Base-by-base conservation (phyloP, 2,797 vertebrate genomes). In the Potorous gilbertii region DNA sequence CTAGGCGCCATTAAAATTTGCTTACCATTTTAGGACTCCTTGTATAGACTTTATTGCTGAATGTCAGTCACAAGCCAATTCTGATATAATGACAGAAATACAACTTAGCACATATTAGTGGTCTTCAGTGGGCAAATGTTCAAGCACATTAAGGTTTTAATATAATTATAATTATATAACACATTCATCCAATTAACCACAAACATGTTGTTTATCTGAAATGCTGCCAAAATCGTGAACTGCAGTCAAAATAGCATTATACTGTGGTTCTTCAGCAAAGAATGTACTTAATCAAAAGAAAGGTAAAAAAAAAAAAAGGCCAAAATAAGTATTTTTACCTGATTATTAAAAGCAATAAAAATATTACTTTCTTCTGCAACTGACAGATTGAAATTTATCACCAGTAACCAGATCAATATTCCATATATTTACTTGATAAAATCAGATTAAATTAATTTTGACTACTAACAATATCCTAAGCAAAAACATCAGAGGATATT, bases 141-240 rank as follows among this genome's bases (percentile, higher is more conserved):
- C 97, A 98, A 98, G 96, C 95, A 97, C 95, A 95, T 98, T 98
- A 98, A 14, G 0, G 97, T 92, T 98, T 98, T 98, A 98, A 98
- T 98, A 98, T 95, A 98, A 98, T 98, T 98, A 97, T 97, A 98
- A 98, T 98, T 97, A 97, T 97, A 98, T 97, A 98, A 98, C 97
- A 98, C 96, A 97, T 96, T 98, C 98, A 98, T 98, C 98, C 98
- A 98, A 98, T 98, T 98, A 98, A 98, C 97, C 96, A 97, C 98
- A 98, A 98, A 98, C 98, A 98, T 97, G 98, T 96, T 98, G 98
- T 98, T 98, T 98, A 98, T 98, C 97, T 98, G 98, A 98, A 98
- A 98, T 92, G 95, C 95, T 98, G 98, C 98, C 98, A 98, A 98
- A 98, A 93, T 93, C 81, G 91, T 94, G 98, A 98, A 98, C 96